Evolutionary conservation across 2,888 invertebrate genomes (phyloP).

Genomic region (Neria commutata): DNA sequence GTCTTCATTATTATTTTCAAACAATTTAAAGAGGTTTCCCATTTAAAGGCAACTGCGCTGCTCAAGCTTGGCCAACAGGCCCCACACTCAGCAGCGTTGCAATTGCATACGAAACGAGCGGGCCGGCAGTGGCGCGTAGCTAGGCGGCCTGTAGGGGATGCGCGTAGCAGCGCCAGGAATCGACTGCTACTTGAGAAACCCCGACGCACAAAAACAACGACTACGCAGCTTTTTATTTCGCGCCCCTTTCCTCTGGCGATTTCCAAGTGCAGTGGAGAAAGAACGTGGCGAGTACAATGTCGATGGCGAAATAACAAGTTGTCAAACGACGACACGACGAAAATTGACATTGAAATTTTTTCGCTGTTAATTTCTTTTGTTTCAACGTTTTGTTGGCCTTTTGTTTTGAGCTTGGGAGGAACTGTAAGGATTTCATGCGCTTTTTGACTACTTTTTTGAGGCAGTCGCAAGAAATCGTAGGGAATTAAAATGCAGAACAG

Average conservation of each 20-base stretch:
- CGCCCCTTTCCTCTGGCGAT: no score
- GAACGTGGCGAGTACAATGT: slow-evolving; percentile 6
- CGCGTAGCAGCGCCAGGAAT: background rate
- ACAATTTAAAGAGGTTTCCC: slow-evolving; percentile 34
- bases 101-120: background rate
- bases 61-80: background rate
- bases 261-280: no score
- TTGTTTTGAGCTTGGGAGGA: slow-evolving; percentile 2
- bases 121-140: background rate
- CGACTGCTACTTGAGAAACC: no score
- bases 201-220: no score
- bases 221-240: background rate
- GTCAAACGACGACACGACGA: slow-evolving; percentile 29
- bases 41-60: background rate
- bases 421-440: slow-evolving; percentile 17
- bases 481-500: background rate
- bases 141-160: background rate
- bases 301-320: slow-evolving; percentile 17
- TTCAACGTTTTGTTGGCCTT: background rate
- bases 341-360: slow-evolving; percentile 39
- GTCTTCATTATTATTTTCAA: slow-evolving; percentile 40
- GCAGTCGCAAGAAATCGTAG: background rate
- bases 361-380: background rate
- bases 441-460: background rate
- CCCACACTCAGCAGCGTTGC: background rate